Evolutionary conservation across 2,888 invertebrate species (phyloP).

Genomic region (Choristoneura rosaceana): DNA sequence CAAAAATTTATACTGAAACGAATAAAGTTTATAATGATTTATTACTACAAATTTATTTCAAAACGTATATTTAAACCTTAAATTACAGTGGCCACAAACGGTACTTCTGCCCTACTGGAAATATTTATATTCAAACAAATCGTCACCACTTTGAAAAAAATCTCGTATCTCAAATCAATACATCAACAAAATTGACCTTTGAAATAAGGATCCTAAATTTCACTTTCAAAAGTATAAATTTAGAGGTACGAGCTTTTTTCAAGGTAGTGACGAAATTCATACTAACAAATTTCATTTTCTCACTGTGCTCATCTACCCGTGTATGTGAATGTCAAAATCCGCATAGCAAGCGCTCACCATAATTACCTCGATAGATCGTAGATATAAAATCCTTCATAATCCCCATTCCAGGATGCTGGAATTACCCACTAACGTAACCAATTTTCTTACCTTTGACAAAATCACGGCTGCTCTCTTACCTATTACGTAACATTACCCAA

Average conservation of each 20-base stretch:
- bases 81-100: too few species aligned
- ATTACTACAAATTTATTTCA: too few species aligned
- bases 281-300: background rate
- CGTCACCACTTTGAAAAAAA: background rate
- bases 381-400: slow-evolving; percentile 55
- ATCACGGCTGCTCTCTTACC: slow-evolving; percentile 76
- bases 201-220: too few species aligned
- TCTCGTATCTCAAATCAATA: background rate
- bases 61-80: too few species aligned
- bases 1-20: too few species aligned
- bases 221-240: too few species aligned
- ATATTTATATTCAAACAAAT: too few species aligned
- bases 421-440: slow-evolving; percentile 82
- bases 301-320: background rate
- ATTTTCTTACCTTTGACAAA: slow-evolving; percentile 86
- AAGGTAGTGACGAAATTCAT: too few species aligned
- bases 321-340: background rate
- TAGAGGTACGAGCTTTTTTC: too few species aligned
- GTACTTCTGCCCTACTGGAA: too few species aligned
- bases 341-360: slow-evolving; percentile 8
- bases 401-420: slow-evolving; percentile 69
- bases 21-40: too few species aligned
- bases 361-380: slow-evolving; percentile 26
- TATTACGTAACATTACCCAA: slow-evolving; percentile 84
- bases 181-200: too few species aligned